Evolutionary conservation across 2,888 invertebrate genomes (phyloP), one percentile per base, ranked within the genome.

Genomic region (Chymomyza amoena): DNA sequence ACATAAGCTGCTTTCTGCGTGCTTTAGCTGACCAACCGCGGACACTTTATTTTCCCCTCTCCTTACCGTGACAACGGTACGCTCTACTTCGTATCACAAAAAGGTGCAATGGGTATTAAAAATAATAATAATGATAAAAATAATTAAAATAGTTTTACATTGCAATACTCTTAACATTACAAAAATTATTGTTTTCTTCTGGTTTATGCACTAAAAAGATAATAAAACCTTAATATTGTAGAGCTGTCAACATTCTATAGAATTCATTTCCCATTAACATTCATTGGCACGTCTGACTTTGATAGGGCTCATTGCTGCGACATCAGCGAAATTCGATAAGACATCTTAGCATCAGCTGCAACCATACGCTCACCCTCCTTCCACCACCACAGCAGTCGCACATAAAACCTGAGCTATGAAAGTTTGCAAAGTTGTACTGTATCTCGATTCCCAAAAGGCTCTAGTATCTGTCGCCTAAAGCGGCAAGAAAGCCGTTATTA

Each of bases 401-500:
- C 54, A 20, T 54, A 20, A 54, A 57, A 25, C 57, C 25, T 25
- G 18, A 57, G 57, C 57, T 57, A 25, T 20, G 57, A n/a, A 28
- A 60, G 36, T 20, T 25, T 68, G 61, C 36, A 56, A 6, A 32
- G 32, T 32, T 32, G 52, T 13, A 45, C 13, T 45, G 39, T 45
- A 13, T 45, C 13, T 54, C 60, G 69, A 79, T 79, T 79, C 77
- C 80, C 77, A 84, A 72, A 77, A 75, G 79, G 45, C 25, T 61
- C 57, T 61, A 59, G 15, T 39, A 7, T 61, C 65, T 69, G 76
- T 78, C 70, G 78, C 84, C 87, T 70, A 61, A 77, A 83, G 84
- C 80, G 70, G 76, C 61, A 77, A 78, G 62, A 75, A 75, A 84
- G 79, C 75, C 78, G 76, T 84, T 76, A 79, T 82, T 83, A 82